Base-by-base conservation (phyloP, 2,888 invertebrate species). In the Ariolimax columbianus region DNA sequence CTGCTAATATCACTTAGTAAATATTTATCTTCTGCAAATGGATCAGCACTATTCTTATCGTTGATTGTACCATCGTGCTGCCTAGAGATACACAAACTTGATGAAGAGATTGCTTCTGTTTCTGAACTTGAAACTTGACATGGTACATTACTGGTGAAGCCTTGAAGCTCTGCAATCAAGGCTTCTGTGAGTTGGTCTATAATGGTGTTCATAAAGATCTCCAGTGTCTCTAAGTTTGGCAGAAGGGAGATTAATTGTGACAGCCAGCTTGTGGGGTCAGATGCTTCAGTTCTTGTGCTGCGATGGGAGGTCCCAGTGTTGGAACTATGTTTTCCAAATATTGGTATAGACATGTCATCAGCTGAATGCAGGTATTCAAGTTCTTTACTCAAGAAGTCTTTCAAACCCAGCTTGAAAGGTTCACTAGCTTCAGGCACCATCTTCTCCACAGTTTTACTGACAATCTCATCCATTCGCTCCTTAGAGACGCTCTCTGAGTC, bases 201-300 rank as follows among this genome's bases (percentile, higher is more conserved):
- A 47, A 81, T 33, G 9, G 38, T 26, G 30, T 81, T 70, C 26
- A 81, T 51, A 38, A 43, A 81, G 0, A 47, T n/a, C 23, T 81
- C 81, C 38, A 81, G 6, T 33, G 72, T 81, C 3, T 81, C 81
- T 23, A 81, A 1, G 55, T 70, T 55, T 33, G 81, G 81, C 40
- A 81, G 36, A 33, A 72, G 14, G 36, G 81, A 81, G 38, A 47
- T 30, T 23, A 81, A 59, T 38, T 38, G 0, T 47, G 47, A 47
- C 40, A 80, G 23, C 66, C 66, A 47, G 14, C 63, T 19, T 17
- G 7, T 23, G 55, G n/a, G 38, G n/a, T 79, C 68, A 1, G 47
- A 26, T 17, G 33, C 1, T 43, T 43, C 19, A 43, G n/a, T 63
- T 33, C 2, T 33, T 43, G 79, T 30, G 9, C 17, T 43, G 26